Evolutionary conservation across 2,797 vertebrate genomes (phyloP), one percentile per base, ranked within the genome.

Genomic region (Falco rusticolus): DNA sequence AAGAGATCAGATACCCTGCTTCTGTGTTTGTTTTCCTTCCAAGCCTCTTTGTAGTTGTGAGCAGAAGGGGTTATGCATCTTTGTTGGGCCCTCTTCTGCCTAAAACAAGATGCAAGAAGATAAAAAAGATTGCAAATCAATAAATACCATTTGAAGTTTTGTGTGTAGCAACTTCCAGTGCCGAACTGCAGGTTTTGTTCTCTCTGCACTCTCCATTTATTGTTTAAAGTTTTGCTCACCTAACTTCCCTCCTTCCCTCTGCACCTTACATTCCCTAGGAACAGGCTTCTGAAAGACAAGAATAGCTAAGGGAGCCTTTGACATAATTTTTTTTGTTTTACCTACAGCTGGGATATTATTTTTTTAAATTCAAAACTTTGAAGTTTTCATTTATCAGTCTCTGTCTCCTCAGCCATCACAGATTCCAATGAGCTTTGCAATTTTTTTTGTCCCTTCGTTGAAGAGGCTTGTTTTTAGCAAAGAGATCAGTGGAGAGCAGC

Each of bases 121-220:
- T 97, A 84, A 97, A 96, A 95, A 89, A 76, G 87, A 88, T n/a
- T 77, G 90, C 53, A 82, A 97, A 97, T 98, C 97, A 97, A 78
- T 97, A 92, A 75, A 97, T 92, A 87, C 79, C 77, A 97, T 98
- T 97, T 98, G 97, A 98, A 97, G 96, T 61, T 94, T 87, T 90
- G 48, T 80, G 57, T 48, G 82, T 53, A 92, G 41, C 29, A 92
- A 90, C 91, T 98, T 97, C 95, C 94, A 93, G 51, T 87, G 84
- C 64, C 91, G 39, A 92, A 96, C 50, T 48, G 64, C 93, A 93
- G 80, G 60, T 96, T 97, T 90, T 97, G 84, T 97, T 97, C 86
- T 94, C 85, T 93, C 19, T 89, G 69, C 72, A 51, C 16, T 53
- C 95, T 94, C 92, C 89, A 92, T 94, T 91, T 92, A 90, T 79